Percentiles rank a stretch among this genome's conserved stretches.
These are phyloP conservation scores for Limnephilus lunatus DNA, from an alignment of 2,888 invertebrate species.

Conservation along the genomic window DNA sequence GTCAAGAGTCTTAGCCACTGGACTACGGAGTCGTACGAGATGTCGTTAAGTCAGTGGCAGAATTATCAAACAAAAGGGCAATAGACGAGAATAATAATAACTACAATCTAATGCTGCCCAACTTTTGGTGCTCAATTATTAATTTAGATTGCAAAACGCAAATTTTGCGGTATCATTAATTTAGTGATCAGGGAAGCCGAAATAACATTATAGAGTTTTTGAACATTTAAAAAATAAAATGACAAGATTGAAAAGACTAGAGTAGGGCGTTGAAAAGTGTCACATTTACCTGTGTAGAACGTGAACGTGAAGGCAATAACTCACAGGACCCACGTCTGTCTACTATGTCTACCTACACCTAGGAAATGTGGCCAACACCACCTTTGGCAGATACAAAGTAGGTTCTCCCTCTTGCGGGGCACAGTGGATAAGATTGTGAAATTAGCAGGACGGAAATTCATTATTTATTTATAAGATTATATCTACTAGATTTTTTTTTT, in stretches of 20 bases:
- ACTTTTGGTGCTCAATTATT: not conserved
- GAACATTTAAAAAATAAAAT: not conserved
- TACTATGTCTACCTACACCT: not conserved
- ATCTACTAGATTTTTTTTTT: not conserved
- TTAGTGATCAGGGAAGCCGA: not conserved
- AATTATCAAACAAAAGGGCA: not conserved
- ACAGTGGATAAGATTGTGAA: not conserved
- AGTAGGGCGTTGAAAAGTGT: not conserved
- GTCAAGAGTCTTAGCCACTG: no score
- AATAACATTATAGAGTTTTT: no score
- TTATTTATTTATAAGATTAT: not conserved
- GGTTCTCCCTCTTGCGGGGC: not conserved
- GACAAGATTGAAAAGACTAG: not conserved
- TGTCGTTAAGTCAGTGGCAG: not conserved
- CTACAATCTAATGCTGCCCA: not conserved
- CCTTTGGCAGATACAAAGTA: not conserved
- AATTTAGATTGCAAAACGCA: not conserved
- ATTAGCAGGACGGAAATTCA: not conserved
- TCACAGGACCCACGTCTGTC: conserved; percentile 9
- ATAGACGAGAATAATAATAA: not conserved
- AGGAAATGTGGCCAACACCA: not conserved
- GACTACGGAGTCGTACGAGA: no score
- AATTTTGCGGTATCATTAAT: not conserved
- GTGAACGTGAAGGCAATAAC: not conserved
- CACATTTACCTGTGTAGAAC: conserved; percentile 1